Base-by-base conservation (phyloP, 2,797 vertebrate species). In the Masticophis lateralis region DNA sequence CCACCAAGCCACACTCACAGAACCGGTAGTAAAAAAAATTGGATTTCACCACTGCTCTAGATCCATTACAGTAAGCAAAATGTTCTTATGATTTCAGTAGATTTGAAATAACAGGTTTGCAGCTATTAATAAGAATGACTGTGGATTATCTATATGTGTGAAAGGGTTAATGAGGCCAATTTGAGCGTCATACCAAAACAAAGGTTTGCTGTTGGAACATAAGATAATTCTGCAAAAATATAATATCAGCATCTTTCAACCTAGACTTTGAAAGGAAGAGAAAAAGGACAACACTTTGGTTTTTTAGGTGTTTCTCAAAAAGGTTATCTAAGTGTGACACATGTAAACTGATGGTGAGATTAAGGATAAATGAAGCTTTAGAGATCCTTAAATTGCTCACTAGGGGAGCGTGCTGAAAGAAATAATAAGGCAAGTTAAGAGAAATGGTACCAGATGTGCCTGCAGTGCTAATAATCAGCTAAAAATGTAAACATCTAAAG, bases 371-470 rank as follows among this genome's bases (percentile, higher is more conserved):
- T 87, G 92, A 93, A 86, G 74, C 59, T 89, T 90, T 63, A 95
- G 95, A 94, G 95, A 96, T 95, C 88, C 96, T 94, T 94, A 94
- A 93, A 93, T 90, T 94, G 94, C 66, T 96, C 93, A 1, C 94
- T 63, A 95, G 90, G 94, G 91, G 51, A 92, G 92, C 56, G 83
- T 8, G 60, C 95, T 96, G 94, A 96, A 96, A 97, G 92, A 74
- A 93, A 92, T 96, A 97, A 96, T 95, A 97, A 96, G 94, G 96
- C 92, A 90, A 90, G 94, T 94, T 94, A 89, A 95, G 96, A 96
- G 96, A 97, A 97, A 97, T 97, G 94, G 96, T 96, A 94, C 96
- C 97, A 98, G 96, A 97, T 97, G 97, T 97, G 96, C 92, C n/a
- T 27, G n/a, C 66, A 96, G 96, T 97, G 96, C 97, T 97, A 96